A percentile compares a stretch with the other conserved stretches of the same genome.
These are phyloP conservation scores for Vanessa atalanta DNA, from an alignment of 1,140 invertebrate genomes.

Conservation along the genomic window DNA sequence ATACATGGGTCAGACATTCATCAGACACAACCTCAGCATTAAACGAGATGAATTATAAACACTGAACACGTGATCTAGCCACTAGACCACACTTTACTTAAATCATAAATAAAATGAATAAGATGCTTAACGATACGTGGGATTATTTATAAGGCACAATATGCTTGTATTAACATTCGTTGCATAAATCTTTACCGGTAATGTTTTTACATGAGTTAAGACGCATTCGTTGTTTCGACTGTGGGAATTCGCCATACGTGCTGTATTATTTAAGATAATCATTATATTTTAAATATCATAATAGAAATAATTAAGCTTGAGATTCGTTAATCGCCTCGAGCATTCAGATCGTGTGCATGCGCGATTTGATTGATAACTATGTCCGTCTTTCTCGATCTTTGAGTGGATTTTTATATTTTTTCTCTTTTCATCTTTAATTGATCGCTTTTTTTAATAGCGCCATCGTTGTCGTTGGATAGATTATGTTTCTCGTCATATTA, in stretches of 20 bases:
- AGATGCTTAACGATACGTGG: too few species aligned
- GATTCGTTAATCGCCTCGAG: constrained; percentile 68
- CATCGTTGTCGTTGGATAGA: constrained; percentile 65
- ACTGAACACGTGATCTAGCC: too few species aligned
- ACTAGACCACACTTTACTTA: too few species aligned
- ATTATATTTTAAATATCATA: constrained; percentile 78
- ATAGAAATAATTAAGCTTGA: constrained; percentile 78
- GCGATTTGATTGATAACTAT: constrained; percentile 75
- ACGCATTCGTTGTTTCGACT: constrained; percentile 19
- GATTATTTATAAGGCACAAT: too few species aligned
- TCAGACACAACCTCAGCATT: too few species aligned
- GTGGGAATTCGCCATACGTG: constrained; percentile 66
- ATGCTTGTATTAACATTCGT: too few species aligned
- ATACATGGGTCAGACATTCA: too few species aligned
- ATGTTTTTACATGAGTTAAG: background rate
- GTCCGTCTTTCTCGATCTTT: constrained; percentile 44
- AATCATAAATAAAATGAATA: too few species aligned
- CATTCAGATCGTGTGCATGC: constrained; percentile 68
- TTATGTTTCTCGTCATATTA: constrained; percentile 46
- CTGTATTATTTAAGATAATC: constrained; percentile 41
- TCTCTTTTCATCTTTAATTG: constrained; percentile 70
- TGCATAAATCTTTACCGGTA: too few species aligned
- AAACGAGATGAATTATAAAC: too few species aligned
- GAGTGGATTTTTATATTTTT: constrained; percentile 21
- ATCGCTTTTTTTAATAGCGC: constrained; percentile 70